Percentiles rank a stretch among this genome's conserved stretches.
These are phyloP conservation scores for Sternarchorhynchus goeldii DNA, from an alignment of 2,797 vertebrate species.

Conservation along the genomic window DNA sequence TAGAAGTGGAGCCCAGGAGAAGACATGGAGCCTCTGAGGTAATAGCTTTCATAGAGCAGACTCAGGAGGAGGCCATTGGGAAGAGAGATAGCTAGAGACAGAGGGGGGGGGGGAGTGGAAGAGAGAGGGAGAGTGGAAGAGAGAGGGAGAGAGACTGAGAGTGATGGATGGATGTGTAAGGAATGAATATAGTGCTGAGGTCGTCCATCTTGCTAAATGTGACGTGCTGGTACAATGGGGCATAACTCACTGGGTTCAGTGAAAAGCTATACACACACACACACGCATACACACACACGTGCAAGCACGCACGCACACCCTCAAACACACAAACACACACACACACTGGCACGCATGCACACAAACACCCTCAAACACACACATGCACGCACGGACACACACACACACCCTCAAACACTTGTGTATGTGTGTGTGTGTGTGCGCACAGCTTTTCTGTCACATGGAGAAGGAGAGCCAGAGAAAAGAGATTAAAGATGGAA, in stretches of 20 bases:
- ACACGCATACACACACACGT: conserved; percentile 42
- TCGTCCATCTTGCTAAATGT: conserved; percentile 68
- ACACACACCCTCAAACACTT: too few relatives aligned
- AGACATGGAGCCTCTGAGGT: too few relatives aligned
- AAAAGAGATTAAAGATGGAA: too few relatives aligned
- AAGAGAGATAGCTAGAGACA: neutral
- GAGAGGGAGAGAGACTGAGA: conserved; percentile 53
- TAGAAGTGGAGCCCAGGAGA: too few relatives aligned
- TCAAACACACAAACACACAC: conserved; percentile 7
- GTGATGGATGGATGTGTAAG: conserved; percentile 69
- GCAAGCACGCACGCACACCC: conserved; percentile 13
- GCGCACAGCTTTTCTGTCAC: neutral
- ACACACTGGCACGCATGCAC: too few relatives aligned
- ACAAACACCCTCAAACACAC: too few relatives aligned
- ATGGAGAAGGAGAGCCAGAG: too few relatives aligned
- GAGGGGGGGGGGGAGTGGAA: conserved; percentile 5
- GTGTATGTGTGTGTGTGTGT: neutral
- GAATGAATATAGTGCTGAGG: conserved; percentile 67
- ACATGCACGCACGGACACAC: too few relatives aligned
- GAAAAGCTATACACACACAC: conserved; percentile 59
- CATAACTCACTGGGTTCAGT: conserved; percentile 60
- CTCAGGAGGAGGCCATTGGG: too few relatives aligned
- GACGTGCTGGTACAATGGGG: conserved; percentile 66
- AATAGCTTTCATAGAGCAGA: too few relatives aligned
- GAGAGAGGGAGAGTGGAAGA: conserved; percentile 49